These are phyloP conservation scores for Epicauta chinensis DNA, from an alignment of 1,140 invertebrate genomes.

Conservation along the genomic window DNA sequence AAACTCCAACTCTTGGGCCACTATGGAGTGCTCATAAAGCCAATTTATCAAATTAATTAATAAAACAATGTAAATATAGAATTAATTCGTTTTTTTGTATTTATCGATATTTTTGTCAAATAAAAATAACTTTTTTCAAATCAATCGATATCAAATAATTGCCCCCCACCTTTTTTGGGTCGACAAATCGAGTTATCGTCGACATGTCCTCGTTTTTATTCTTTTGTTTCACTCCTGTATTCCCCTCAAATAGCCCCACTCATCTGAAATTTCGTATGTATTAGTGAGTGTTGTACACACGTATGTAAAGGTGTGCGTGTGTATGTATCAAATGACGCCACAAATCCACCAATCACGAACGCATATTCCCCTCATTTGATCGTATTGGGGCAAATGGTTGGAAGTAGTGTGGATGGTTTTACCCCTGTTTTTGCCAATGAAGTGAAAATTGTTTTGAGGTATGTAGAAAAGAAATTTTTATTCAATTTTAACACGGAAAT, in stretches of 20 bases:
- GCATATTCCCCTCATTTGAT: conserved; percentile 37
- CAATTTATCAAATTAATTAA: too few species aligned
- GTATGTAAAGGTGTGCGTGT: too few species aligned
- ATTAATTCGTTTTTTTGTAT: conserved; percentile 8
- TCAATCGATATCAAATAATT: too few species aligned
- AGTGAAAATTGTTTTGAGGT: conserved; percentile 42
- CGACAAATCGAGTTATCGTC: too few species aligned
- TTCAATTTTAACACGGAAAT: conserved; percentile 42
- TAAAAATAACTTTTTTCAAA: too few species aligned
- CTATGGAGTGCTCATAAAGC: conserved; percentile 41
- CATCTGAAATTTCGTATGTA: too few species aligned
- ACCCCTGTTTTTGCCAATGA: conserved; percentile 41
- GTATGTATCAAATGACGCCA: conserved; percentile 42
- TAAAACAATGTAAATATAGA: conserved; percentile 1
- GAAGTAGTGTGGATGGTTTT: too few species aligned
- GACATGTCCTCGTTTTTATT: too few species aligned
- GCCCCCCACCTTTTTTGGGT: too few species aligned
- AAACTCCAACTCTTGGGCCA: conserved; percentile 42
- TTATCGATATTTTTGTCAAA: conserved; percentile 8
- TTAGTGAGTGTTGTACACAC: too few species aligned
- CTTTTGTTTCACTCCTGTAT: too few species aligned
- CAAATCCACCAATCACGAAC: conserved; percentile 35
- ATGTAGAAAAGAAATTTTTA: conserved; percentile 42
- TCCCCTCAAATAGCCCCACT: too few species aligned
- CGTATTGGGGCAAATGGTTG: conserved; percentile 14